Base-by-base conservation (phyloP, 2,888 invertebrate genomes). In the Platycnemis pennipes region DNA sequence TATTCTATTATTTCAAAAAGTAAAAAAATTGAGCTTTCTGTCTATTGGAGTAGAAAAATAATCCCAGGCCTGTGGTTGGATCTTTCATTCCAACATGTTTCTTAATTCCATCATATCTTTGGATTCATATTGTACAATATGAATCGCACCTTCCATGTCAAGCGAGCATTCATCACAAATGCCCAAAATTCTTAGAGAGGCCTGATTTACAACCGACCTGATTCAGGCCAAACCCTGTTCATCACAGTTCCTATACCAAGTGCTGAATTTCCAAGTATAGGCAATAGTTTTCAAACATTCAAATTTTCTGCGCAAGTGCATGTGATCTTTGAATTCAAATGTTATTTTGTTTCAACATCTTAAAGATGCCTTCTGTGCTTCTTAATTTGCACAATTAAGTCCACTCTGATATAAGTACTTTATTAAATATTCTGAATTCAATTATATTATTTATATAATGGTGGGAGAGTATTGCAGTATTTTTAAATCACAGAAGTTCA, bases 381-480 rank as follows among this genome's bases (percentile, higher is more conserved):
- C 37, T 16, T 77, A 13, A 13, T 63, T 31, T 26, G 77, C 77
- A 77, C 77, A 37, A 37, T 77, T 8, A 77, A 77, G 77, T 37
- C 77, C 37, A 26, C 37, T 77, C 37, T 22, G 63, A 63, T 4
- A 26, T 1, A 13, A 11, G 77, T 37, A 77, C 31, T 42, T 44
- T 91, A 13, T 63, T 42, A 42, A 69, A 69, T 91, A 16, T 87
- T 46, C 26, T 91, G 56, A 63, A 44, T 31, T 56, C 63, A 63
- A 44, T 91, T 44, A 42, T 69, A 37, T 69, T 91, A 77, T 77
- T 44, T 91, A 91, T 91, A 91, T 91, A 16, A 44, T 91, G 91
- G 91, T 91, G 63, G 91, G 91, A 91, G 91, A 91, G 91, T 63
- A 91, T 91, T 91, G 91, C 42, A 91, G 69, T 91, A 69, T 91